A percentile compares a stretch with the other conserved stretches of the same genome.
Conservation (phyloP, 2,113 vertebrate genomes). For the Spermophilus dauricus region DNA sequence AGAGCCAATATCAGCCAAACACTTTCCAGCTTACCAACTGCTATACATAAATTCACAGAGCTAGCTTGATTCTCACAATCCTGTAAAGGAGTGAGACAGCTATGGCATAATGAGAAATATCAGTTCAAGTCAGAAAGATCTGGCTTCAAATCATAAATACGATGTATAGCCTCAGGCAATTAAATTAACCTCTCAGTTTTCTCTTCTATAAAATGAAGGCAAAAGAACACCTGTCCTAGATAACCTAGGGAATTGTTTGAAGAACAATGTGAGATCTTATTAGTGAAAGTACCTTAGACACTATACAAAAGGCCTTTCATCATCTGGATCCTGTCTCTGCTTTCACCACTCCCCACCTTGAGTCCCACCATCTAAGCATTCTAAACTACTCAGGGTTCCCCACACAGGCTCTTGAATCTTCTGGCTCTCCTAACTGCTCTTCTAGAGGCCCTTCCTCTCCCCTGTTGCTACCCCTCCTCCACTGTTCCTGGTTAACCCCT, state of each 20-base stretch:
- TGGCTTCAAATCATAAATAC: background rate
- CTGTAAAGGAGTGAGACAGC: background rate
- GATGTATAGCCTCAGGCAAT: background rate
- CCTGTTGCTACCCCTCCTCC: background rate
- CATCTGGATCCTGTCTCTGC: background rate
- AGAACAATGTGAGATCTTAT: constrained; percentile 33
- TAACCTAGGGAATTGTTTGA: constrained; percentile 25
- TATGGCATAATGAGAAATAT: background rate
- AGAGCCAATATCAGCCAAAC: background rate
- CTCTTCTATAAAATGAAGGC: constrained; percentile 43
- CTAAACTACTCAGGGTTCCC: background rate
- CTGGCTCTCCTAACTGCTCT: background rate
- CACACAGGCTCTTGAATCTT: background rate
- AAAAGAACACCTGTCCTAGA: constrained; percentile 31
- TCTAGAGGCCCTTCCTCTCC: background rate
- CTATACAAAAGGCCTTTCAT: background rate
- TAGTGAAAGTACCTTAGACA: background rate
- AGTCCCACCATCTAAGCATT: background rate
- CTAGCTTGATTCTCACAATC: background rate
- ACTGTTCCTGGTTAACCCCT: background rate
- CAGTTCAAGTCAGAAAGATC: background rate
- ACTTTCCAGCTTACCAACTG: background rate
- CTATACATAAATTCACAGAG: background rate
- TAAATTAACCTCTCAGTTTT: constrained; percentile 59
- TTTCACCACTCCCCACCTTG: background rate